These are phyloP conservation scores for Pandemis corylana DNA, from an alignment of 2,888 invertebrate species.

Conservation along the genomic window DNA sequence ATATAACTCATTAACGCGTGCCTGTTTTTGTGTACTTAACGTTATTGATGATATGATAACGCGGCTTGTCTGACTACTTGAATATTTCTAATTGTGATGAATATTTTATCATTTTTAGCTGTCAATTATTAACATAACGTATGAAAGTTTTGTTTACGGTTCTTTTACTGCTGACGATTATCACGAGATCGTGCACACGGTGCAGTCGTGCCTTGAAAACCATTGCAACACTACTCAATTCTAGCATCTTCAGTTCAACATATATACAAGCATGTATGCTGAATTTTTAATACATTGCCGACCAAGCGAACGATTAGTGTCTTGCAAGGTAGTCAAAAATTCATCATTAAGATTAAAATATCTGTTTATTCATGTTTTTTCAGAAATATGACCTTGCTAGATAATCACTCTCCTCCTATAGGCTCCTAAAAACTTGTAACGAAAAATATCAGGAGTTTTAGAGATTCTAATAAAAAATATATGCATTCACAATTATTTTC, in stretches of 20 bases:
- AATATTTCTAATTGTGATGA: not conserved
- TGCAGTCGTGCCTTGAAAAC: not conserved
- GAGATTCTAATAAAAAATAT: too few species aligned
- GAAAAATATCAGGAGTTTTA: too few species aligned
- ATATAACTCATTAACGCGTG: slow-evolving; percentile 33
- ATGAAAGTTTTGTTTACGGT: not conserved
- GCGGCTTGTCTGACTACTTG: not conserved
- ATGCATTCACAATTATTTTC: too few species aligned
- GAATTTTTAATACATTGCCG: too few species aligned
- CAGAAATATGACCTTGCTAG: too few species aligned
- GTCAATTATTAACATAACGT: not conserved
- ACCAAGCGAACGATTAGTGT: too few species aligned
- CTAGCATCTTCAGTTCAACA: not conserved
- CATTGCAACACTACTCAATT: not conserved
- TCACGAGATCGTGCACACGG: not conserved
- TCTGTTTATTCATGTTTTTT: too few species aligned
- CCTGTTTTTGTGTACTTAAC: slow-evolving; percentile 29
- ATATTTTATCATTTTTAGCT: not conserved
- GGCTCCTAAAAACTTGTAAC: too few species aligned
- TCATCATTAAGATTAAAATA: too few species aligned
- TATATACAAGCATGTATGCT: too few species aligned
- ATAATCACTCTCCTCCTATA: too few species aligned
- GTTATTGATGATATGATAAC: slow-evolving; percentile 27
- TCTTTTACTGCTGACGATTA: not conserved
- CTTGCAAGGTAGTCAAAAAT: too few species aligned